phyloP scores from a whole-genome alignment of 2,888 invertebrate species.

The Ametastegia equiseti region DNA sequence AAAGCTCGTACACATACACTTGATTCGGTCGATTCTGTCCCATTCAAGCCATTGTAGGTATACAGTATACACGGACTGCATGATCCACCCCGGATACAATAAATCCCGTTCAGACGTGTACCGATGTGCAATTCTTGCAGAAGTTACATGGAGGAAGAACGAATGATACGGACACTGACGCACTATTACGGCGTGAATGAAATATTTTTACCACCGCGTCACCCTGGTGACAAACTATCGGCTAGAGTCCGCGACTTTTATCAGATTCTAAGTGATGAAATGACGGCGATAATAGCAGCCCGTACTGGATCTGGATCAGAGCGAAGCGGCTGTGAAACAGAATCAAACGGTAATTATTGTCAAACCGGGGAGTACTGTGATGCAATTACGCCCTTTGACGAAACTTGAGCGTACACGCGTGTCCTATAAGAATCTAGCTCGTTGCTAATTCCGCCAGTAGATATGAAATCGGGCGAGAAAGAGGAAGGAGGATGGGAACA shows the following conservation, averaged over 20 bases:
- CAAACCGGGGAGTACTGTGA: neutral
- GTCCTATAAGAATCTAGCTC: too few relatives aligned
- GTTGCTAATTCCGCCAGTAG: neutral
- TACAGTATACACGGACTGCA: too few relatives aligned
- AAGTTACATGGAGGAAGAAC: conserved; percentile 69
- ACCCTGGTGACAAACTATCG: conserved; percentile 57
- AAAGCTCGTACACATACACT: too few relatives aligned
- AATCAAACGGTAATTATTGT: neutral
- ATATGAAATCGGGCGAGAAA: neutral
- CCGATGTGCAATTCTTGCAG: neutral
- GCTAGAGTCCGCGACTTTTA: conserved; percentile 64
- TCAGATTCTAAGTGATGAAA: conserved; percentile 61
- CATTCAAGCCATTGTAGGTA: too few relatives aligned
- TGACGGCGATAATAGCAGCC: conserved; percentile 48
- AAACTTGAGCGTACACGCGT: too few relatives aligned
- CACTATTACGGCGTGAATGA: conserved; percentile 72
- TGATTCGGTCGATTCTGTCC: too few relatives aligned
- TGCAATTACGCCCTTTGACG: neutral
- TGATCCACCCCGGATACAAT: neutral
- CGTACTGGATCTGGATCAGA: neutral
- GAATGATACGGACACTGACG: conserved; percentile 66
- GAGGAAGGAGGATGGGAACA: neutral
- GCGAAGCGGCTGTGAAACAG: neutral
- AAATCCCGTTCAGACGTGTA: neutral
- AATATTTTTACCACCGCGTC: conserved; percentile 72